Evolutionary conservation across 2,888 invertebrate genomes (phyloP), one percentile per base, ranked within the genome.

Genomic region (Lycophotia porphyrea): DNA sequence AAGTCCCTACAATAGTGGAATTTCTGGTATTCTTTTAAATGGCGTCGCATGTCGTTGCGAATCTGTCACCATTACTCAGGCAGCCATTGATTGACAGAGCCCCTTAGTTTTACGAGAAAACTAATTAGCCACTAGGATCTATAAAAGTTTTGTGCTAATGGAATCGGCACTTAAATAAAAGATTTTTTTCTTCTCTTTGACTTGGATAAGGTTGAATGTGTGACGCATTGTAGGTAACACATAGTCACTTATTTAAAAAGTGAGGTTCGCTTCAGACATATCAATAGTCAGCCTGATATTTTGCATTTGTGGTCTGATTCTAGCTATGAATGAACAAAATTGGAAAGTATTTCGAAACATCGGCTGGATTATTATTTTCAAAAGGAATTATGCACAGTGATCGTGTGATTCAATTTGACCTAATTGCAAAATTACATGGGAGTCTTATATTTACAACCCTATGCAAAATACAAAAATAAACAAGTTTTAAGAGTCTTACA

Each of bases 11-110:
- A 76, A 60, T 80, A 65, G 74, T 76, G 71, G 82, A 34, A 74
- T 76, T 68, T 66, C 73, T 64, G 52, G 69, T 76, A 80, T 74
- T 83, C 74, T 76, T 88, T 84, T 84, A 84, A 83, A 83, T 80
- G 70, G 79, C 84, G 72, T 79, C 74, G 63, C 74, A 73, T 81
- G 85, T 87, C 76, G 71, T 77, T 64, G 78, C 85, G 76, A 78
- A 55, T 72, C 67, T 90, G 89, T 89, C 91, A 90, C 92, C 89
- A 86, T 95, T 93, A 93, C 90, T 93, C 93, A 92, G 88, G 77
- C 80, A 88, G 90, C 90, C 91, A 90, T 92, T 94, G 95, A 95
- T 96, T 95, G 95, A 95, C 94, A n/a, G 94, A 91, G 89, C 87
- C 91, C 90, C 92, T 93, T 92, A 90, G 88, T 92, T 94, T 95